These are phyloP conservation scores for Syngnathus scovelli DNA, from an alignment of 2,113 vertebrate genomes.

Conservation along the genomic window DNA sequence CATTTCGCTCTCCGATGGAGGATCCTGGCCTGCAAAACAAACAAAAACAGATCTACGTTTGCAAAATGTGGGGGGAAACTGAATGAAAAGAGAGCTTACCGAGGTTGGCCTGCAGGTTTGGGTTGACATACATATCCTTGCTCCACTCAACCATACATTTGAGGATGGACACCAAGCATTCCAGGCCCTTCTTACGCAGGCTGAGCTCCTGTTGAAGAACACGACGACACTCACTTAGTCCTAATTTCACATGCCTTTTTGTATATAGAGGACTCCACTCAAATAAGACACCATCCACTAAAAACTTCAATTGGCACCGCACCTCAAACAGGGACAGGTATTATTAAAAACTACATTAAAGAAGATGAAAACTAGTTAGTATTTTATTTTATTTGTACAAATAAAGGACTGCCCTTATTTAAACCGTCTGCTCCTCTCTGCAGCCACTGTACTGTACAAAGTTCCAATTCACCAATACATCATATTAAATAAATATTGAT, in stretches of 20 bases:
- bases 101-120: slow-evolving; percentile 87
- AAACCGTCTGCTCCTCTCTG: too few relatives aligned
- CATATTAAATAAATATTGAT: background rate
- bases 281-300: background rate
- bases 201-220: slow-evolving; percentile 80
- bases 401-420: too few relatives aligned
- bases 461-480: background rate
- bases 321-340: background rate
- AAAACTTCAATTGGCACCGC: too few relatives aligned
- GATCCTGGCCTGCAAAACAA: slow-evolving; percentile 79
- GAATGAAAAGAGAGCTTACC: slow-evolving; percentile 69
- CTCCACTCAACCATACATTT: slow-evolving; percentile 99
- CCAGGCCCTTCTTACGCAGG: slow-evolving; percentile 93
- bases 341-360: background rate
- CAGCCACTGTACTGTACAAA: too few relatives aligned
- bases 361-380: background rate
- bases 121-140: slow-evolving; percentile 95
- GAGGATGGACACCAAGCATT: slow-evolving; percentile 94
- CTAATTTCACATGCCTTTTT: background rate
- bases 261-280: background rate
- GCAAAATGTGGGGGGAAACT: background rate
- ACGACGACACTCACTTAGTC: background rate
- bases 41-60: background rate
- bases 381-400: too few relatives aligned
- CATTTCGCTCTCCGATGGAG: slow-evolving; percentile 77